Conservation (phyloP, 2,888 invertebrate species). For the Geotrupes spiniger region DNA sequence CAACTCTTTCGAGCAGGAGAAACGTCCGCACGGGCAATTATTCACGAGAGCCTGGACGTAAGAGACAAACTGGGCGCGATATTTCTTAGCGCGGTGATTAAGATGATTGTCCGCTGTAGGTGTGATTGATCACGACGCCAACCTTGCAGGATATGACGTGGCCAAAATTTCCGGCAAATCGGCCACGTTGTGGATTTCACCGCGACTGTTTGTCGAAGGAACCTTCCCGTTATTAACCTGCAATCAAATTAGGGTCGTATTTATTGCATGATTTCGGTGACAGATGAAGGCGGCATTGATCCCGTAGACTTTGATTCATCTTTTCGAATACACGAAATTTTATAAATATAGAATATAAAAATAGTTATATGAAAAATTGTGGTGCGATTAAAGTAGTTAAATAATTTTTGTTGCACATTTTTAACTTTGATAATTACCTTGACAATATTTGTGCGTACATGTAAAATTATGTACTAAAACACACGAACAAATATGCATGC, state of each 20-base stretch:
- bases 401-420: no score
- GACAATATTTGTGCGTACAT: no score
- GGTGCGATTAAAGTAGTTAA: no score
- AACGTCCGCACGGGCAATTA: conserved; percentile 5
- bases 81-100: conserved; percentile 8
- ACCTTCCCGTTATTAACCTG: conserved; percentile 16
- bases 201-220: conserved; percentile 24
- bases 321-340: no score
- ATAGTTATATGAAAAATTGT: no score
- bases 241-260: conserved; percentile 16
- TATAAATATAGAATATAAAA: no score
- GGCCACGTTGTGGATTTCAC: conserved; percentile 27
- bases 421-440: no score
- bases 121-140: conserved; percentile 12
- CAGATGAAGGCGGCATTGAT: no score
- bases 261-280: no score
- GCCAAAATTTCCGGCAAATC: conserved; percentile 26
- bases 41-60: conserved; percentile 5
- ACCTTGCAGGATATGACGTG: conserved; percentile 13
- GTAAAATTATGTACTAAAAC: no score
- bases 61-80: conserved; percentile 10
- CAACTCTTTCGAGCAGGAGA: neutral
- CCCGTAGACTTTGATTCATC: no score
- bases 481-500: neutral
- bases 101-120: conserved; percentile 8